Percentiles rank a stretch among this genome's conserved stretches.
These are phyloP conservation scores for Tokudaia muenninki DNA, from an alignment of 2,797 vertebrate genomes.

Conservation along the genomic window DNA sequence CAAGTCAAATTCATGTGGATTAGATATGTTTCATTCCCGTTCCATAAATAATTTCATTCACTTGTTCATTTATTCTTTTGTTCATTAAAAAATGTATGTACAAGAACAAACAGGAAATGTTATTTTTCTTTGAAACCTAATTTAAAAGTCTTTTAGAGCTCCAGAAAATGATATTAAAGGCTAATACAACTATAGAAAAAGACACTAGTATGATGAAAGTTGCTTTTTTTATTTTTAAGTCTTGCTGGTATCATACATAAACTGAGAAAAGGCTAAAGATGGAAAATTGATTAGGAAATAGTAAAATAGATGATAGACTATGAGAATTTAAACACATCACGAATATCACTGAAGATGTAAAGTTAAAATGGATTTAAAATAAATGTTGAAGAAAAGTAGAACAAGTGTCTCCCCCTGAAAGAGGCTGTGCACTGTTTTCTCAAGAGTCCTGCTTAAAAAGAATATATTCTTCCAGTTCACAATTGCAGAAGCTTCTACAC, in stretches of 20 bases:
- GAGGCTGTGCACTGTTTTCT: background rate
- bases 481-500: background rate
- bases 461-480: background rate
- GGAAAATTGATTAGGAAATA: background rate
- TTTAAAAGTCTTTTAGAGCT: background rate
- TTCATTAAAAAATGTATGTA: background rate
- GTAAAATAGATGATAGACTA: slow-evolving; percentile 13
- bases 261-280: background rate
- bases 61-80: background rate
- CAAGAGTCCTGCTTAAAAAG: background rate
- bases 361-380: slow-evolving; percentile 44
- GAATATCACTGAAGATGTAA: background rate
- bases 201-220: background rate
- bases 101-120: background rate
- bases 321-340: background rate
- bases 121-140: slow-evolving; percentile 21
- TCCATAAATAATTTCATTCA: background rate
- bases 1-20: background rate
- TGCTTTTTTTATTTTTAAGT: background rate
- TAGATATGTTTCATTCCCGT: background rate
- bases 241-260: background rate
- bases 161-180: background rate
- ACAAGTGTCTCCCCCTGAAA: background rate
- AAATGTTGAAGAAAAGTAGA: background rate
- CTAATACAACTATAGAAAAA: background rate